These are phyloP conservation scores for Leucosticte australis DNA, from an alignment of 2,113 vertebrate species.

Conservation along the genomic window DNA sequence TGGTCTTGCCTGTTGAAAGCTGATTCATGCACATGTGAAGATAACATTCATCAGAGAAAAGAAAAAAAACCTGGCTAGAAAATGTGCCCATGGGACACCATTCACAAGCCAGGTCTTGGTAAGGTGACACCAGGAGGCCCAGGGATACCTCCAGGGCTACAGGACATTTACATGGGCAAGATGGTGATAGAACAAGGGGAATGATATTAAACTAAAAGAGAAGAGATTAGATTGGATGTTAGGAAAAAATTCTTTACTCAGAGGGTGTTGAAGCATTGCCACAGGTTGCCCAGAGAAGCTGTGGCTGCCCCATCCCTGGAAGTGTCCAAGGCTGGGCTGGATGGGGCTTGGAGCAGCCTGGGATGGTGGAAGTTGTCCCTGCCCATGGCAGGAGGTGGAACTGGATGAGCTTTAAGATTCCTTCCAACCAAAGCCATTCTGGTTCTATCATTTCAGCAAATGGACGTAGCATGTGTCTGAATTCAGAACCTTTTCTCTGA, in stretches of 20 bases:
- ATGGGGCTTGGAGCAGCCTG: background rate
- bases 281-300: background rate
- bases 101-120: background rate
- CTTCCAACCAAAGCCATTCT: background rate
- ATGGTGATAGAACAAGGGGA: background rate
- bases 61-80: background rate
- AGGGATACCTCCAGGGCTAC: background rate
- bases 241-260: background rate
- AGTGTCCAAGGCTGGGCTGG: background rate
- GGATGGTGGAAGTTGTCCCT: background rate
- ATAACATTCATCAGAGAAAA: background rate
- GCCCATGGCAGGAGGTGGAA: background rate
- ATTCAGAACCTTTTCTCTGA: background rate
- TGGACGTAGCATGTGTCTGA: accelerated
- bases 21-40: background rate
- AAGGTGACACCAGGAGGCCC: background rate
- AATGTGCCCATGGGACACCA: background rate
- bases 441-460: background rate
- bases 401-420: background rate
- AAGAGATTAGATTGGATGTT: background rate
- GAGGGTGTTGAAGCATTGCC: background rate
- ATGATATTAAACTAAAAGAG: background rate
- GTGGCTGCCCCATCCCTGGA: background rate
- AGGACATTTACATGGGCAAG: background rate
- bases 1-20: background rate